Base-by-base conservation (phyloP, 2,888 invertebrate genomes). In the Spodoptera exigua region DNA sequence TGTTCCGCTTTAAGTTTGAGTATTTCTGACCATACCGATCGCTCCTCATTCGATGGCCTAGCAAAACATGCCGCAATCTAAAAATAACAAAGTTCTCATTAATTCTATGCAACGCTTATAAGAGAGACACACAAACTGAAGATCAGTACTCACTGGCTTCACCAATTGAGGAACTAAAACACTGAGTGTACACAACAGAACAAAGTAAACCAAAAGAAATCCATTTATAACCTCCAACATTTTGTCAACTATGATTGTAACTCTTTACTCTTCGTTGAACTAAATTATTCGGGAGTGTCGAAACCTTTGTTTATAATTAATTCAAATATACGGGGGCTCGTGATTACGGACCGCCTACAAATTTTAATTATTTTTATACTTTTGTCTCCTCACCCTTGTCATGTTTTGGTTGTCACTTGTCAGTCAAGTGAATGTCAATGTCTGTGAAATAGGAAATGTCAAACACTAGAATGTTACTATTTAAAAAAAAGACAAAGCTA, bases 11-110 rank as follows among this genome's bases (percentile, higher is more conserved):
- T 94, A 2, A 95, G 83, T 70, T 86, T 83, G 35, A 84, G 45
- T 37, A 95, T 87, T 79, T 95, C 88, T 5, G 80, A 73, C 79
- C 92, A 87, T 17, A 94, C 68, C 27, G 81, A 81, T 45, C 87
- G 86, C 79, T 95, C 95, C 76, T 89, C 84, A 34, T 84, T 82
- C 0, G 94, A 90, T 34, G 93, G 91, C 76, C 90, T 88, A 43
- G 88, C 87, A 59, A 94, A 89, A 82, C 94, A 95, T 77, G 90
- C 88, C 62, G 92, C 87, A 53, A 95, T 84, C 95, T 95, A 81
- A 60, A 92, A 56, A 45, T n/a, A 18, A 56, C 14, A 9, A 35
- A 2, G 21, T 10, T 48, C 17, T 35, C 9, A 27, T 13, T 16
- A 13, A n/a, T 17, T 2, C 17, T 27, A n/a, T 0, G 12, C 11